Percentiles rank a stretch among this genome's conserved stretches.
phyloP scores from a whole-genome alignment of 2,888 invertebrate genomes.

The Papilio protenor region DNA sequence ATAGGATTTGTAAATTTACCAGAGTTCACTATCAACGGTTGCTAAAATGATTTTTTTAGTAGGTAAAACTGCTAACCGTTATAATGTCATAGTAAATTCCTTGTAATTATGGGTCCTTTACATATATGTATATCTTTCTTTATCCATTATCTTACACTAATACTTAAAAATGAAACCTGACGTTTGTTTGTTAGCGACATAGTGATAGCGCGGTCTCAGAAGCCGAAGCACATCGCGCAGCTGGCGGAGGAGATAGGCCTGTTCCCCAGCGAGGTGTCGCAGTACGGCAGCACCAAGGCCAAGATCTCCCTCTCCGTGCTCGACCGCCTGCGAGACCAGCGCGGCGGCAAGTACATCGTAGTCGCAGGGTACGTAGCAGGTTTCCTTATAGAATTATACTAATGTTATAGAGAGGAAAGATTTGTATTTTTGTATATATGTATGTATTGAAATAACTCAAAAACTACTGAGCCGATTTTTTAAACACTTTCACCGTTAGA shows the following conservation, averaged over 20 bases:
- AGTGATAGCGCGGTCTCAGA: constrained; percentile 93
- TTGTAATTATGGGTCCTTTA: background rate
- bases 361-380: constrained; percentile 90
- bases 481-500: too few species aligned
- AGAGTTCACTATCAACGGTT: too few species aligned
- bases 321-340: constrained; percentile 87
- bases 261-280: constrained; percentile 90
- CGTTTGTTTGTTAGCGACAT: constrained; percentile 88
- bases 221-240: constrained; percentile 91
- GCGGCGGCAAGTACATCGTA: constrained; percentile 95
- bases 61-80: too few species aligned
- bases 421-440: too few species aligned
- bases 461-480: too few species aligned
- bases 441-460: too few species aligned
- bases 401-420: background rate
- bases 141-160: background rate
- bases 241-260: constrained; percentile 95
- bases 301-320: constrained; percentile 94
- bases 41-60: too few species aligned
- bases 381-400: background rate
- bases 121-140: too few species aligned
- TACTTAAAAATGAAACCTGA: background rate
- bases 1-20: background rate
- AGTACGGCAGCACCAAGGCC: constrained; percentile 97
- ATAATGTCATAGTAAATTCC: too few species aligned